A percentile compares a stretch with the other conserved stretches of the same genome.
Evolutionary conservation across 2,797 vertebrate genomes (phyloP).

Genomic region (Chelidonichthys spinosus): DNA sequence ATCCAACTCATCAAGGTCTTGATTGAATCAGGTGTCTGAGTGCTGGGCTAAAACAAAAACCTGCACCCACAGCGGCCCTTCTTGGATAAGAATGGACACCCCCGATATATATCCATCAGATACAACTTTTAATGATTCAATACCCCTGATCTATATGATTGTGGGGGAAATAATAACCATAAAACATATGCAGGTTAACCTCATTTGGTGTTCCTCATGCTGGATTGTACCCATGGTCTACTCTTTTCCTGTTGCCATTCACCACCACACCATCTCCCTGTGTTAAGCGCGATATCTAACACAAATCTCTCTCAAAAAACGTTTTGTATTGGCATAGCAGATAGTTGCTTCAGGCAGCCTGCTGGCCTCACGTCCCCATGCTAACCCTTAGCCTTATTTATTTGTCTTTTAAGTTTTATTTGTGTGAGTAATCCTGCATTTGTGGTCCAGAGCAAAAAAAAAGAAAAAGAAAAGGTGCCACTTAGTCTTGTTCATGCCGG

Average conservation of each 20-base stretch:
- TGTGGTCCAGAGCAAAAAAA: conserved; percentile 9
- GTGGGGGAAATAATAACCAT: background rate
- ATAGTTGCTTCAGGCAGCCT: conserved; percentile 28
- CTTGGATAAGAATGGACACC: no score
- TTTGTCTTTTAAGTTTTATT: conserved; percentile 20
- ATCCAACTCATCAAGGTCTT: no score
- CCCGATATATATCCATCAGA: no score
- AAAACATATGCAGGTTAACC: background rate
- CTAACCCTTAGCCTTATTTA: conserved; percentile 39
- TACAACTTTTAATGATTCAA: no score
- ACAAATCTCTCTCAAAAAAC: conserved; percentile 16
- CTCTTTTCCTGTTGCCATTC: background rate
- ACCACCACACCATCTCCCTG: background rate
- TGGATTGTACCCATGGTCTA: background rate
- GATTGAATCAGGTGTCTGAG: no score
- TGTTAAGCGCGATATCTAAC: background rate
- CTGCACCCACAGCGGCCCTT: no score
- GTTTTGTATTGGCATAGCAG: conserved; percentile 4
- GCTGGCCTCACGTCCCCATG: conserved; percentile 17
- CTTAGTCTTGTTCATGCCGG: conserved; percentile 5
- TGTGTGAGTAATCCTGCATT: conserved; percentile 40
- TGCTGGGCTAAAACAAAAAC: no score
- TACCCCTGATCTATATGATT: no score
- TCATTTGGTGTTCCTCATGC: background rate
- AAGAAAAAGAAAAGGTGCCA: background rate